Conservation (phyloP, 2,888 invertebrate genomes). For the Philhelius pedissequus region DNA sequence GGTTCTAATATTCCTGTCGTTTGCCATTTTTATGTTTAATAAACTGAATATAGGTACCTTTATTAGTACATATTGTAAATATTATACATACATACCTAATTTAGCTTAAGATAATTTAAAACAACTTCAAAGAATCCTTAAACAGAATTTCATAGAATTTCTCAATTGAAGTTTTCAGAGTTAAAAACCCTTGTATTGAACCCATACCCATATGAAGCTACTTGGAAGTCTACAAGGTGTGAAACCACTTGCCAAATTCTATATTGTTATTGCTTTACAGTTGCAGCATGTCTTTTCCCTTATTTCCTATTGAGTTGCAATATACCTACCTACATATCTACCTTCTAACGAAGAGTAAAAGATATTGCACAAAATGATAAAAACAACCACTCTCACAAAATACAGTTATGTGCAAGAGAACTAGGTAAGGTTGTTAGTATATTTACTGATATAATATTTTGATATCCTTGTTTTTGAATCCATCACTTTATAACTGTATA, state of each 20-base stretch:
- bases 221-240: not conserved
- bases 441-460: not conserved
- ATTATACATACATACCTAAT: too few species aligned
- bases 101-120: not conserved
- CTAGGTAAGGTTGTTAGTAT: not conserved
- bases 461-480: conserved; percentile 40
- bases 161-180: not conserved
- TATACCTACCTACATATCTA: too few species aligned
- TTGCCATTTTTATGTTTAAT: too few species aligned
- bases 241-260: not conserved
- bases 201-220: too few species aligned
- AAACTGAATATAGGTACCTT: too few species aligned
- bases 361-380: not conserved
- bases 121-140: too few species aligned
- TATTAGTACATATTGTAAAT: too few species aligned
- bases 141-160: too few species aligned
- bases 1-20: too few species aligned
- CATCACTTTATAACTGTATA: conserved; percentile 40
- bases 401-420: not conserved
- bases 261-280: not conserved
- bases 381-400: not conserved
- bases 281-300: not conserved
- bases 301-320: not conserved
- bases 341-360: not conserved
- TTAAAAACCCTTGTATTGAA: not conserved